Base-by-base conservation (phyloP, 2,888 invertebrate species). In the Drosophila pegasa region DNA sequence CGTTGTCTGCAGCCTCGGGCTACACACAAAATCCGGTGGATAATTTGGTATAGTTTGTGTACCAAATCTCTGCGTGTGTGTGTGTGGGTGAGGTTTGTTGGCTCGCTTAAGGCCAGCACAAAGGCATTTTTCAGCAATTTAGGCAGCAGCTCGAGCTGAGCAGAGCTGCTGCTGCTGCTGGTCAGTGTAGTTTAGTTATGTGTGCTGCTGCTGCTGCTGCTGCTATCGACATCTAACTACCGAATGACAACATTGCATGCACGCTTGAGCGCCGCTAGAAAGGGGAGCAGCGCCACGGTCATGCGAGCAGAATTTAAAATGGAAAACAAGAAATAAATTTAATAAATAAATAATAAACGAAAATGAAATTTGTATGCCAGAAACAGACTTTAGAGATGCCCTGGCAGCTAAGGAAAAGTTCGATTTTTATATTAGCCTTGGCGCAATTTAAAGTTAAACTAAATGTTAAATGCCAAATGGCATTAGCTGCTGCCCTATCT, bases 221-320 rank as follows among this genome's bases (percentile, higher is more conserved):
- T 73, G 76, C 40, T 71, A 73, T 76, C 59, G 73, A 71, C 73
- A 71, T 52, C 62, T 29, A 73, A 59, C 70, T 43, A 43, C 61
- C 33, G 14, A 31, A 59, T 37, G 18, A 54, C 60, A 58, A 47
- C 68, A 66, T 40, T 12, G 47, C 38, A 38, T 25, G 9, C 22
- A 41, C 41, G 14, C 20, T 14, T 33, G 33, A n/a, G 16, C 22
- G 20, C 14, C 31, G 10, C 4, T 16, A 10, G 18, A 38, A 29
- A 16, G 52, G 38, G 38, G 37, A 27, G 12, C 18, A 22, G 12
- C 10, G n/a, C 18, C 16, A 20, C 40, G 40, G 31, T 47, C 25
- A 33, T 35, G 52, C 27, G 40, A 62, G 25, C 12, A 29, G 35
- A 37, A 25, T 29, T 18, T 9, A 38, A 43, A 50, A 29, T 20